These are phyloP conservation scores for Pseudococcus viburni DNA, from an alignment of 2,888 invertebrate genomes.

Conservation along the genomic window DNA sequence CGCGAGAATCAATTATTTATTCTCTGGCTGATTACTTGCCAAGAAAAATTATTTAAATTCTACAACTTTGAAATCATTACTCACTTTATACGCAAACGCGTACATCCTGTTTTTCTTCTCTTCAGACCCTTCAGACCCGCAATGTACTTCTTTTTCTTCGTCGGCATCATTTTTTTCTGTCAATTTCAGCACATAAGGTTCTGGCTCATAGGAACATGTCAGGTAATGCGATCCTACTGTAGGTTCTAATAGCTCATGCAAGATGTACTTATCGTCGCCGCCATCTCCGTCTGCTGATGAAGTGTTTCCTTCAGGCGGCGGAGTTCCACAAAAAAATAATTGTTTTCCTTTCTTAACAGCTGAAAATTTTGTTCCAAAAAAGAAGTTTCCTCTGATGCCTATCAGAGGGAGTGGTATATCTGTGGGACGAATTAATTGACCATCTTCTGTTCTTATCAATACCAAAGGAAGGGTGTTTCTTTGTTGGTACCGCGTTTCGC, in stretches of 20 bases:
- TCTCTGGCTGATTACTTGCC: not conserved
- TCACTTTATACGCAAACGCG: not conserved
- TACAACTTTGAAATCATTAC: not conserved
- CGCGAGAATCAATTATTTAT: not conserved
- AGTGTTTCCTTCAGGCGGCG: not conserved
- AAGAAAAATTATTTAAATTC: too few relatives aligned
- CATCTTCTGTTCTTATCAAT: not conserved
- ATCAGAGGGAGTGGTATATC: not conserved
- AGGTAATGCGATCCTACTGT: not conserved
- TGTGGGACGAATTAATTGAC: not conserved
- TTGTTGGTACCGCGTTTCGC: not conserved
- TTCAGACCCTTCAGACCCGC: not conserved
- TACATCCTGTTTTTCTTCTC: not conserved
- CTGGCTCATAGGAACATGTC: not conserved
- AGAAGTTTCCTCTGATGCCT: not conserved
- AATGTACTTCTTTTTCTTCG: not conserved
- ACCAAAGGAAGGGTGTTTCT: not conserved
- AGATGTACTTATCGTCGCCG: not conserved
- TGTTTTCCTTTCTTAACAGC: not conserved
- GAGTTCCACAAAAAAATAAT: not conserved
- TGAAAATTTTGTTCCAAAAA: not conserved
- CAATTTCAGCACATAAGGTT: not conserved
- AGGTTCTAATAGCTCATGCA: not conserved
- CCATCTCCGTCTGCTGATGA: not conserved
- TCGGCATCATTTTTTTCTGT: not conserved